Conservation (phyloP, 2,797 vertebrate species). For the Columba guinea region DNA sequence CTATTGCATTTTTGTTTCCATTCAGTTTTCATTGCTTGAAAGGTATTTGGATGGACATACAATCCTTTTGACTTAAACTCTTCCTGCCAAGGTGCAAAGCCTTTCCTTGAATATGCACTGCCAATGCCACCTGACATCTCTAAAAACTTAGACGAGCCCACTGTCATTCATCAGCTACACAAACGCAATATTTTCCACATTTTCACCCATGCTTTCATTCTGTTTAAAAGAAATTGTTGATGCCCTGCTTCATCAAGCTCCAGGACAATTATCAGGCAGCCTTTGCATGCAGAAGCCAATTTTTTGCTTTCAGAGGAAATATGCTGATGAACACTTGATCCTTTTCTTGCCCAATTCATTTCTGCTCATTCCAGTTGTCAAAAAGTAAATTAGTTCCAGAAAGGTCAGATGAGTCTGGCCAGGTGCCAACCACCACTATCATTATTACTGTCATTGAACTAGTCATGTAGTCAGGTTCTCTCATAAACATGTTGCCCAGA, state of each 20-base stretch:
- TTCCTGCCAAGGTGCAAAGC: neutral
- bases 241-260: neutral
- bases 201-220: neutral
- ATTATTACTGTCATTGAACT: conserved; percentile 66
- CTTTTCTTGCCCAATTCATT: conserved; percentile 21
- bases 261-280: neutral
- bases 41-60: neutral
- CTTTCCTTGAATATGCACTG: neutral
- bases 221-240: neutral
- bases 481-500: conserved; percentile 54
- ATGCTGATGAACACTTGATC: neutral
- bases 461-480: conserved; percentile 45
- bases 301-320: neutral
- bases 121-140: neutral
- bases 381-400: conserved; percentile 61
- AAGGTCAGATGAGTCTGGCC: conserved; percentile 25
- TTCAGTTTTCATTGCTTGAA: neutral
- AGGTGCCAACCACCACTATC: neutral
- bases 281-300: neutral
- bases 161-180: neutral
- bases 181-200: neutral
- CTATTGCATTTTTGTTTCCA: neutral
- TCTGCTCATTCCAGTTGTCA: conserved; percentile 41
- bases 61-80: neutral
- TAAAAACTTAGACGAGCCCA: neutral